Percentiles rank a stretch among this genome's conserved stretches.
phyloP scores from a whole-genome alignment of 2,888 invertebrate genomes.

The Drosophila neotestacea region DNA sequence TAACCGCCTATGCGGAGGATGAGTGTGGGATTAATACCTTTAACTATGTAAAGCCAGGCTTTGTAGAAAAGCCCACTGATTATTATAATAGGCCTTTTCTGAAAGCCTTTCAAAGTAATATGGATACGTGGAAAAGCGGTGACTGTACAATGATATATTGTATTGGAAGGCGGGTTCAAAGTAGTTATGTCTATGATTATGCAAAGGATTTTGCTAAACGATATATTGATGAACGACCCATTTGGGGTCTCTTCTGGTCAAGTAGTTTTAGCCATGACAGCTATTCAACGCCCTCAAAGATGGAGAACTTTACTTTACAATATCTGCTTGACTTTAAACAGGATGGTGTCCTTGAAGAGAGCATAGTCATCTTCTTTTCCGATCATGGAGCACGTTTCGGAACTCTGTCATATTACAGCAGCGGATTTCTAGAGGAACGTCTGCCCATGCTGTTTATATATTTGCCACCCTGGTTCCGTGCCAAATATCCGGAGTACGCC shows the following conservation, averaged over 20 bases:
- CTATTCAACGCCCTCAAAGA: slow-evolving; percentile 87
- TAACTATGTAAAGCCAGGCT: slow-evolving; percentile 89
- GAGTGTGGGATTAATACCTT: slow-evolving; percentile 86
- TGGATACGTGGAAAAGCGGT: slow-evolving; percentile 44
- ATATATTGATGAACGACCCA: slow-evolving; percentile 87
- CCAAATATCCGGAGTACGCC: slow-evolving; percentile 86
- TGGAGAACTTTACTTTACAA: slow-evolving; percentile 87
- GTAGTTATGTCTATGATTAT: slow-evolving; percentile 88
- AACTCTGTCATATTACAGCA: slow-evolving; percentile 87
- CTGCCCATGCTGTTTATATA: slow-evolving; percentile 90
- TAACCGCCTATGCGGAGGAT: slow-evolving; percentile 92
- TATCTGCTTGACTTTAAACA: slow-evolving; percentile 87
- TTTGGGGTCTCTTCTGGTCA: slow-evolving; percentile 91
- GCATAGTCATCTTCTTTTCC: slow-evolving; percentile 90
- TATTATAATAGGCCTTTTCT: slow-evolving; percentile 91
- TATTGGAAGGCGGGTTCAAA: slow-evolving; percentile 87
- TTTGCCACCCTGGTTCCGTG: slow-evolving; percentile 88
- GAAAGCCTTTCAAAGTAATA: slow-evolving; percentile 87
- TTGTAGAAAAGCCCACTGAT: slow-evolving; percentile 90
- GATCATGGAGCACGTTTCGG: slow-evolving; percentile 92
- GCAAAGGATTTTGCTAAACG: slow-evolving; percentile 88
- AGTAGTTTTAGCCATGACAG: slow-evolving; percentile 90
- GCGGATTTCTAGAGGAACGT: slow-evolving; percentile 91
- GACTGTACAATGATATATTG: slow-evolving; percentile 85
- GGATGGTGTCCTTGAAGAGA: slow-evolving; percentile 87